These are phyloP conservation scores for Cotesia glomerata DNA, from an alignment of 1,140 invertebrate genomes.

Conservation along the genomic window DNA sequence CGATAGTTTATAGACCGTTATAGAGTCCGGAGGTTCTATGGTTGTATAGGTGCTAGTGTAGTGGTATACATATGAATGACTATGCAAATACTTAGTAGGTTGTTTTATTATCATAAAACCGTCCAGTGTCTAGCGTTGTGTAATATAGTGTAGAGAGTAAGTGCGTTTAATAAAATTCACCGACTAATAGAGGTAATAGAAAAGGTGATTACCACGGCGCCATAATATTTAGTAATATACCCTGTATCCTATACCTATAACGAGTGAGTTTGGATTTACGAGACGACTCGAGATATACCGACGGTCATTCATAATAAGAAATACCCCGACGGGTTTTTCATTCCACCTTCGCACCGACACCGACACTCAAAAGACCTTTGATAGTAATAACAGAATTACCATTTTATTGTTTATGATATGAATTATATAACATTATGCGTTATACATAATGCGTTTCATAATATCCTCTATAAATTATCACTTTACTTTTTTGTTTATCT, in stretches of 20 bases:
- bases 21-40: neutral
- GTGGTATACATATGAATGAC: slow-evolving; percentile 50
- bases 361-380: neutral
- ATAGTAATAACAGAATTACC: slow-evolving; percentile 1
- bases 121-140: slow-evolving; percentile 16
- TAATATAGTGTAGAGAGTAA: slow-evolving; percentile 28
- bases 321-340: slow-evolving; percentile 5
- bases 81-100: slow-evolving; percentile 42
- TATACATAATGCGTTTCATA: too few relatives aligned
- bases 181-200: slow-evolving; percentile 56
- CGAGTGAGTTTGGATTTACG: slow-evolving; percentile 28
- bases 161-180: slow-evolving; percentile 49
- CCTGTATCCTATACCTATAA: slow-evolving; percentile 18
- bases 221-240: slow-evolving; percentile 45
- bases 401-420: too few relatives aligned
- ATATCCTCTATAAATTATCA: too few relatives aligned
- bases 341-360: neutral
- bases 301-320: slow-evolving; percentile 18
- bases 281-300: slow-evolving; percentile 9
- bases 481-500: too few relatives aligned
- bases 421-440: too few relatives aligned
- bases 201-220: slow-evolving; percentile 48
- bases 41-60: neutral
- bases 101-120: slow-evolving; percentile 56
- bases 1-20: slow-evolving; percentile 2